A percentile compares a stretch with the other conserved stretches of the same genome.
phyloP scores from a whole-genome alignment of 2,113 vertebrate species.

The Phoxinus phoxinus region DNA sequence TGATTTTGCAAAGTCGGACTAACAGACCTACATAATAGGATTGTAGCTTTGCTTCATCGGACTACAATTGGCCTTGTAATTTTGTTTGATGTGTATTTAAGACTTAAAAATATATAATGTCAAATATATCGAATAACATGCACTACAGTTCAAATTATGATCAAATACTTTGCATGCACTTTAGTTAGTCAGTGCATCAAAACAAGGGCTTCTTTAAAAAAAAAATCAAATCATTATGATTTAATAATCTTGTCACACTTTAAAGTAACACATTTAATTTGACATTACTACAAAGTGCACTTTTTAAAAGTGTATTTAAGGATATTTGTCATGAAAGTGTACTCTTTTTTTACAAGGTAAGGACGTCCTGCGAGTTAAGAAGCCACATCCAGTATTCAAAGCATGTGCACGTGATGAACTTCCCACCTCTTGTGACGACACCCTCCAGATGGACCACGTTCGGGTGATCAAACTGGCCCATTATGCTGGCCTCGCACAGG shows the following conservation, averaged over 20 bases:
- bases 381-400: background rate
- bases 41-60: background rate
- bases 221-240: background rate
- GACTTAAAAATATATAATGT: no score
- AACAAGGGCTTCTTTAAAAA: background rate
- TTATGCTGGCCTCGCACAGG: conserved; percentile 97
- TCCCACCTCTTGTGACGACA: conserved; percentile 93
- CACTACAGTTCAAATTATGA: background rate
- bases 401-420: background rate
- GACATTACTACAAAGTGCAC: background rate
- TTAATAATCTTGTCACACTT: background rate
- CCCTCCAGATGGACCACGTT: conserved; percentile 98
- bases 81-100: background rate
- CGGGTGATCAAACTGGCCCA: conserved; percentile 98
- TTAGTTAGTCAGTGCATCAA: background rate
- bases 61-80: background rate
- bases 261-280: background rate
- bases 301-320: background rate
- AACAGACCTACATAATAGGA: background rate
- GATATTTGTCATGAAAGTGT: background rate
- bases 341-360: background rate
- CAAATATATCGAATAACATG: background rate
- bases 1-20: background rate
- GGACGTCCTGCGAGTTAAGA: background rate
- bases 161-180: background rate